Evolutionary conservation across 2,113 vertebrate species (phyloP), one percentile per base, ranked within the genome.

Genomic region (Saguinus imperator): DNA sequence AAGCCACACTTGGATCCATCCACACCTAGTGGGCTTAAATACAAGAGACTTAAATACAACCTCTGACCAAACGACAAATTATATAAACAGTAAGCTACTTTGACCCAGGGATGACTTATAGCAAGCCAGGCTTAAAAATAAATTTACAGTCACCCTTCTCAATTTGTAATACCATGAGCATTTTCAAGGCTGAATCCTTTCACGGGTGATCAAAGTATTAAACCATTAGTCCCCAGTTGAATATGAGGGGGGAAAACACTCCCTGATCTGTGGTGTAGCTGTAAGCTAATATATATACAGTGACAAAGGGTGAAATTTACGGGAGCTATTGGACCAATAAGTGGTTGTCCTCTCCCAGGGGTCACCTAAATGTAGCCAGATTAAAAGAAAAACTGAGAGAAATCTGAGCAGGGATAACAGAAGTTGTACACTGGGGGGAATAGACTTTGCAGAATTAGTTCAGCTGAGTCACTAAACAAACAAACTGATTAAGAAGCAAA

Each of bases 391-490:
- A 89, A 94, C 27, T 1, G 43, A 5, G 8, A 17, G 13, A 29
- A 18, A 52, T 29, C 3, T 55, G n/a, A n/a, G 20, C 5, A 43
- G 18, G 45, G 50, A 86, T 25, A 85, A 58, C 1, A 50, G 8
- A 37, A 5, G 1, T 32, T 55, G 2, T 0, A 35, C 13, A 55
- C 29, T 86, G 5, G 1, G 3, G 70, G 29, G 18, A 18, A 40
- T 7, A 82, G 29, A 58, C 1, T 76, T 58, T 68, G 17, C 32
- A 88, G 11, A 57, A 89, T 58, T 92, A 43, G 12, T 48, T 40
- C 25, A 82, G 18, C 25, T 4, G 52, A 55, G 1, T 16, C 13
- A 83, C 23, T 55, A 58, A 82, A 70, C 14, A 57, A 32, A 76
- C 25, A 77, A 76, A 83, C 14, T 6, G n/a, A 68, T 3, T 4